Conservation (phyloP, 1,140 invertebrate genomes). For the Trichonephila clavipes region DNA sequence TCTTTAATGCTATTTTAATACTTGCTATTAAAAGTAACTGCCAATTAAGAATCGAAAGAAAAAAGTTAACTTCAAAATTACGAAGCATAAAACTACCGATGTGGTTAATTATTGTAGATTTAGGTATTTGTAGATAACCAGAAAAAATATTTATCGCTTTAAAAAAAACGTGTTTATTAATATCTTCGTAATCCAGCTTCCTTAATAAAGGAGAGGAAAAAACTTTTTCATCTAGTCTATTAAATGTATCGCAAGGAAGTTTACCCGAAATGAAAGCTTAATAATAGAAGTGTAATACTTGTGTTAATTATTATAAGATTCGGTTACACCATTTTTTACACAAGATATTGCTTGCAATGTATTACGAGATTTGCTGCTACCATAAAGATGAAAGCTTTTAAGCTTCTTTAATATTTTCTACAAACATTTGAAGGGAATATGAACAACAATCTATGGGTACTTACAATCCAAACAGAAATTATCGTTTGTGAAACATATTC, state of each 20-base stretch:
- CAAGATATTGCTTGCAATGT: background rate
- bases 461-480: too few relatives aligned
- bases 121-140: background rate
- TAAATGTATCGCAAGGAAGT: background rate
- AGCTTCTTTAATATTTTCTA: too few relatives aligned
- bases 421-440: too few relatives aligned
- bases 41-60: background rate
- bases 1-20: constrained; percentile 4
- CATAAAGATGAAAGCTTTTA: too few relatives aligned
- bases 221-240: background rate
- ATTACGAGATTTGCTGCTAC: too few relatives aligned
- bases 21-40: constrained; percentile 13
- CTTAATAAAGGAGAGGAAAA: background rate
- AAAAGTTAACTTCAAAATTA: background rate
- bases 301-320: background rate
- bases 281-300: background rate
- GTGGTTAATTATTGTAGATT: background rate
- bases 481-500: too few relatives aligned
- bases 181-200: constrained; percentile 2
- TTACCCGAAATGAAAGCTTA: background rate
- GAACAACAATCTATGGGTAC: too few relatives aligned
- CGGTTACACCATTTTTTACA: background rate
- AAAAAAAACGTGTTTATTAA: constrained; percentile 23
- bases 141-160: background rate
- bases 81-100: background rate